Conservation (phyloP, 1,140 invertebrate genomes). For the Zophobas atratus region DNA sequence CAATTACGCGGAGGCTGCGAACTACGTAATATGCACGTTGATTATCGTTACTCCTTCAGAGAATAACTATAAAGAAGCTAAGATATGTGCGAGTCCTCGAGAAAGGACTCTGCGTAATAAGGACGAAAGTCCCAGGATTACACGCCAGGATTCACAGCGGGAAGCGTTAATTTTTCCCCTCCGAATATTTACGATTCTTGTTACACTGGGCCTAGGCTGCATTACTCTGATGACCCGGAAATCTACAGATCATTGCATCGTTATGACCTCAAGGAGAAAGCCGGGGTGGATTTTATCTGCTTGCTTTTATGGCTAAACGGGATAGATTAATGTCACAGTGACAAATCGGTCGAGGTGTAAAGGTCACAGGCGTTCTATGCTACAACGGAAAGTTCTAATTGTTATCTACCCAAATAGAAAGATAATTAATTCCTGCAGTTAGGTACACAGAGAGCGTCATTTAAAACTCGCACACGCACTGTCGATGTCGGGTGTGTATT, state of each 20-base stretch:
- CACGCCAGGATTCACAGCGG: conserved; percentile 13
- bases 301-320: conserved; percentile 36
- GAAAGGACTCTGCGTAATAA: conserved; percentile 38
- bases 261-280: conserved; percentile 36
- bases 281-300: conserved; percentile 26
- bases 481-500: too few relatives aligned
- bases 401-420: background rate
- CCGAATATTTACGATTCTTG: conserved; percentile 24
- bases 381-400: background rate
- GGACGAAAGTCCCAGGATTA: conserved; percentile 16
- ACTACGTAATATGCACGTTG: conserved; percentile 50
- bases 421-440: background rate
- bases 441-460: background rate
- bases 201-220: conserved; percentile 15
- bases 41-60: conserved; percentile 50
- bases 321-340: conserved; percentile 27
- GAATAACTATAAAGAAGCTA: conserved; percentile 50
- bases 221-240: conserved; percentile 45
- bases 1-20: conserved; percentile 52
- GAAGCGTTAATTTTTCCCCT: conserved; percentile 38
- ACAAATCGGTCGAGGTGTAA: conserved; percentile 10
- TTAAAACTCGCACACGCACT: too few relatives aligned
- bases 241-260: conserved; percentile 34
- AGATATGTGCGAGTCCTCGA: conserved; percentile 47
- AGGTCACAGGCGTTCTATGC: conserved; percentile 20